phyloP scores from a whole-genome alignment of 2,113 vertebrate genomes.

The Gymnarchus niloticus region DNA sequence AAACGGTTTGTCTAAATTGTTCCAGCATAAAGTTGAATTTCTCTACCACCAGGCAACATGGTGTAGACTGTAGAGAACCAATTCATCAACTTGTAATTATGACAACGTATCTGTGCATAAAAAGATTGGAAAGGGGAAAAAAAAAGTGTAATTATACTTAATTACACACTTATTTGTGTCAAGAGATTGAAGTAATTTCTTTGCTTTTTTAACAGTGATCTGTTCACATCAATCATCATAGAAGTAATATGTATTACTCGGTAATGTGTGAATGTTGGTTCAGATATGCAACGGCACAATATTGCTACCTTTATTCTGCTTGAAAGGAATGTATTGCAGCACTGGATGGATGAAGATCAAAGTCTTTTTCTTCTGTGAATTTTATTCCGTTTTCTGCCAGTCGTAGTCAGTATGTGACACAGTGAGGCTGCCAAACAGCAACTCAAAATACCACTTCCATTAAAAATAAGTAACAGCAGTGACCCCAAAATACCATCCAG shows the following conservation, averaged over 20 bases:
- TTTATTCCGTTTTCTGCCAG: not conserved
- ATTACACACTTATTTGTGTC: conserved; percentile 34
- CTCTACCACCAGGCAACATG: not conserved
- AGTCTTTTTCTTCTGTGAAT: not conserved
- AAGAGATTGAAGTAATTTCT: conserved; percentile 22
- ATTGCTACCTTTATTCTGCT: not conserved
- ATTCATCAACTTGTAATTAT: conserved; percentile 19
- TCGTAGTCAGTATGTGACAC: too few relatives aligned
- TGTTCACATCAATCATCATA: not conserved
- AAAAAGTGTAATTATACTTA: conserved; percentile 16
- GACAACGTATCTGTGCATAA: conserved; percentile 14
- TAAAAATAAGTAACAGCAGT: not conserved
- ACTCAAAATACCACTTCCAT: not conserved
- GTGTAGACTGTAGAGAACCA: not conserved
- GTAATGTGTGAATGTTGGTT: conserved; percentile 7
- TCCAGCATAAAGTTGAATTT: not conserved
- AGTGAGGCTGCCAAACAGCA: not conserved
- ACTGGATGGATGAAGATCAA: not conserved
- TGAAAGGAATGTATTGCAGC: not conserved
- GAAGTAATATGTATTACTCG: not conserved
- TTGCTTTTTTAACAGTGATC: not conserved
- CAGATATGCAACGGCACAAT: not conserved
- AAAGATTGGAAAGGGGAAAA: not conserved
- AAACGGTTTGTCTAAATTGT: not conserved
- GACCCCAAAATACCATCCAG: not conserved